Evolutionary conservation across 2,113 vertebrate genomes (phyloP).

Genomic region (Stegastes partitus): DNA sequence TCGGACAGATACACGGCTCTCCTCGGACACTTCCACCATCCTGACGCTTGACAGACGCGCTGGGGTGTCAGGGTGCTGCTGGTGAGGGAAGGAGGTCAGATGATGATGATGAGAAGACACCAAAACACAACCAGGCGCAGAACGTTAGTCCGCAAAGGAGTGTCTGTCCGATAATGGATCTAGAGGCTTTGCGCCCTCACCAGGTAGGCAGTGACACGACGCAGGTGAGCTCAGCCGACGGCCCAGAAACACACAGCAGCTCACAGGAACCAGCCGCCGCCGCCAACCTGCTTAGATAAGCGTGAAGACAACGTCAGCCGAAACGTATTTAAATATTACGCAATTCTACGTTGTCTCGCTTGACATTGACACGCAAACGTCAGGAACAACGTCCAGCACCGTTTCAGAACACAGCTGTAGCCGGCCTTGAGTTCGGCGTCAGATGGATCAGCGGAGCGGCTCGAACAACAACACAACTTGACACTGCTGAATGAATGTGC

Average conservation of each 20-base stretch:
- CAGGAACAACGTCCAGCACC: too few species aligned
- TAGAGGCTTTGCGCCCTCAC: not conserved
- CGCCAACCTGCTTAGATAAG: constrained; percentile 25
- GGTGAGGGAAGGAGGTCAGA: too few species aligned
- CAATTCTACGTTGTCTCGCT: too few species aligned
- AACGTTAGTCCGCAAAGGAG: too few species aligned
- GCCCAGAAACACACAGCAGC: too few species aligned
- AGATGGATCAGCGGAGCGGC: not conserved
- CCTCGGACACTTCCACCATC: constrained; percentile 43
- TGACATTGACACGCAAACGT: too few species aligned
- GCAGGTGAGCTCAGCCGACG: not conserved
- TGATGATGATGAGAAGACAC: not conserved
- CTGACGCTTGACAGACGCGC: too few species aligned
- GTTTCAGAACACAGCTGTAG: too few species aligned
- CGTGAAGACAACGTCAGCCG: not conserved
- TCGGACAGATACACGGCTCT: too few species aligned
- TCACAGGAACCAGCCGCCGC: not conserved
- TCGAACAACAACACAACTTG: not conserved
- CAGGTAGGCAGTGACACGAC: constrained; percentile 20
- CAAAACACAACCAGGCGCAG: not conserved
- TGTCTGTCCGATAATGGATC: constrained; percentile 39
- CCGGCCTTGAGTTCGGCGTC: too few species aligned
- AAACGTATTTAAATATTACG: too few species aligned
- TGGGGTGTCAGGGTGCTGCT: not conserved
- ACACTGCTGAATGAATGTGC: constrained; percentile 26